Evolutionary conservation across 2,888 invertebrate species (phyloP), one percentile per base, ranked within the genome.

Genomic region (Phyllotreta striolata): DNA sequence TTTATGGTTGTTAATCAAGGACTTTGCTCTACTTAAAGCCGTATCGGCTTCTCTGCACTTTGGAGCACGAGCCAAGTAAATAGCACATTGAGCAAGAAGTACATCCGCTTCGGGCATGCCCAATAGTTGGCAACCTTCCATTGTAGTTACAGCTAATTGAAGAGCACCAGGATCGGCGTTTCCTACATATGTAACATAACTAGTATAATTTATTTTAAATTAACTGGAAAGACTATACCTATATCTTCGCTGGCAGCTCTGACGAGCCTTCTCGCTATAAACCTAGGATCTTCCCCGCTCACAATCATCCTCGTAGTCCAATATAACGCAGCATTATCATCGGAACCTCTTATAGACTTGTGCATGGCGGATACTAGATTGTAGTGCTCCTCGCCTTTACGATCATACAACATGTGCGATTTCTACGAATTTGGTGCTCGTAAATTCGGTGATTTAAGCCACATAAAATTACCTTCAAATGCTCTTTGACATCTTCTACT

Each of bases 31-130:
- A 0, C 74, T 78, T 49, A 85, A 76, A 0, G 86, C 86, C 9
- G 74, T 66, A 73, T 85, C 84, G 0, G 84, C 85, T 76, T 89
- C 89, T 9, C 83, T 79, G 40, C 91, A 91, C 78, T 93, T 93
- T 6, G 89, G 88, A 6, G 93, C 91, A 59, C 72, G 64, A 0
- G 93, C 91, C 52, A 93, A 82, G 76, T 93, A 88, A 55, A 90
- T 89, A 1, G 89, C 89, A 76, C 91, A 91, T 76, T 93, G 92
- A 9, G 90, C 91, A 34, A 94, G 79, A 56, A 91, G 80, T 8
- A 92, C 89, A 77, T 91, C 90, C 74, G 90, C 88, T 75, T 93
- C 93, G 0, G 93, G 93, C 91, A 89, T 90, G 6, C 93, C 93
- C 41, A 93, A 82, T 66, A 90, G 84, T 77, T 92, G 91, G 74